Evolutionary conservation across 1,140 invertebrate genomes (phyloP).

Genomic region (Armadillidium nasatum): DNA sequence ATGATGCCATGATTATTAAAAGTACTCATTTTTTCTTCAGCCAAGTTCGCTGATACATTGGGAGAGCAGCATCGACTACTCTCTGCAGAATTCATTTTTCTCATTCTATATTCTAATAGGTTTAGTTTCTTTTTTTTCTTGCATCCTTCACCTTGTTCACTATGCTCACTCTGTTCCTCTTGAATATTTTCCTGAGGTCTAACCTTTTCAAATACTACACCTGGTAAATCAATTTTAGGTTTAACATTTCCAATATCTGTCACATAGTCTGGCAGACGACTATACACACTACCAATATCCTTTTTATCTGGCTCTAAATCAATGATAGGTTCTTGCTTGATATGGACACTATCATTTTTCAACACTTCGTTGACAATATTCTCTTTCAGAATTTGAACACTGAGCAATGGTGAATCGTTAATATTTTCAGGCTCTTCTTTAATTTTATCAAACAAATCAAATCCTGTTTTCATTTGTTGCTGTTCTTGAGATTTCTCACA

Average conservation of each 20-base stretch:
- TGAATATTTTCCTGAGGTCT: background rate
- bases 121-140: constrained; percentile 2
- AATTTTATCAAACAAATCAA: background rate
- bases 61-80: background rate
- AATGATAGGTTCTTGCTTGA: background rate
- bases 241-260: constrained; percentile 2
- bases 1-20: too few species aligned
- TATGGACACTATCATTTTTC: background rate
- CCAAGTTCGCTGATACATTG: too few species aligned
- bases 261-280: background rate
- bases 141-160: background rate
- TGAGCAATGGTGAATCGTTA: background rate
- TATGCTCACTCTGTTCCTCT: too few species aligned
- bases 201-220: background rate
- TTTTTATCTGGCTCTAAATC: too few species aligned
- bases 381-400: too few species aligned
- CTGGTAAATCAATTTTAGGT: background rate
- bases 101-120: background rate
- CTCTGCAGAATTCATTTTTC: background rate
- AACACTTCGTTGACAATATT: too few species aligned
- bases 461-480: background rate
- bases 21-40: too few species aligned
- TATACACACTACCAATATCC: background rate
- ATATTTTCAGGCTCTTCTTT: background rate
- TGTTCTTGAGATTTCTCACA: background rate